A percentile compares a stretch with the other conserved stretches of the same genome.
Evolutionary conservation across 2,888 invertebrate species (phyloP).

Genomic region (Gordius sp.): DNA sequence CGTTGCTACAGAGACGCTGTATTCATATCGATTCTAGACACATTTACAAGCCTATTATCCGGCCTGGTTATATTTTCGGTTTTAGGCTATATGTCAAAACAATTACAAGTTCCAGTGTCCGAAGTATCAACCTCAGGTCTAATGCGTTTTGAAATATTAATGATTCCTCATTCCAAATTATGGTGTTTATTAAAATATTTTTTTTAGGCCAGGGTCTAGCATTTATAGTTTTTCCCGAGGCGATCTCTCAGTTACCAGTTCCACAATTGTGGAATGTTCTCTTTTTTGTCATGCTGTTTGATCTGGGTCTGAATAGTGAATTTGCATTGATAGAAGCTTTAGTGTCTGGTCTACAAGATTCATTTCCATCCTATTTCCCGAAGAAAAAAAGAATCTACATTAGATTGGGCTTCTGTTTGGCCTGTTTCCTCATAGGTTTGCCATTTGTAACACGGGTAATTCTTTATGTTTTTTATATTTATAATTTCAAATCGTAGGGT

Average conservation of each 20-base stretch:
- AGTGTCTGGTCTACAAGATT: constrained; percentile 28
- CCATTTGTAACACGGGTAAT: constrained; percentile 23
- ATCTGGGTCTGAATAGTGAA: constrained; percentile 24
- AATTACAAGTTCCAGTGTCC: constrained; percentile 22
- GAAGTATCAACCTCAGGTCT: not conserved
- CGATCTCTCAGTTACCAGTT: constrained; percentile 22
- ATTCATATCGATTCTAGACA: constrained; percentile 43
- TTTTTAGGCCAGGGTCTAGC: constrained; percentile 25
- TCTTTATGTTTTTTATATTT: constrained; percentile 19
- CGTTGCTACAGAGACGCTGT: constrained; percentile 37
- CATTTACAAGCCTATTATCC: constrained; percentile 44
- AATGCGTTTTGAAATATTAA: not conserved
- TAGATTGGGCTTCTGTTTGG: constrained; percentile 21
- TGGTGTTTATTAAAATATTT: not conserved
- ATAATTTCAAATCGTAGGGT: constrained; percentile 15
- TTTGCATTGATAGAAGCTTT: constrained; percentile 28
- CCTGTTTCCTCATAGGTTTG: constrained; percentile 24
- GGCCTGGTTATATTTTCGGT: constrained; percentile 50
- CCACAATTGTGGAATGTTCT: constrained; percentile 24
- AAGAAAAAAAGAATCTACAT: constrained; percentile 28
- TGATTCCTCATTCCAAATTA: not conserved
- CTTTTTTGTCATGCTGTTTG: constrained; percentile 24
- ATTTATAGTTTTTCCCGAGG: constrained; percentile 24
- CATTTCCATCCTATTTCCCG: constrained; percentile 24
- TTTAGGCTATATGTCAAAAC: constrained; percentile 30